Evolutionary conservation across 2,797 vertebrate species (phyloP), one percentile per base, ranked within the genome.

Genomic region (Scarus forsteni): DNA sequence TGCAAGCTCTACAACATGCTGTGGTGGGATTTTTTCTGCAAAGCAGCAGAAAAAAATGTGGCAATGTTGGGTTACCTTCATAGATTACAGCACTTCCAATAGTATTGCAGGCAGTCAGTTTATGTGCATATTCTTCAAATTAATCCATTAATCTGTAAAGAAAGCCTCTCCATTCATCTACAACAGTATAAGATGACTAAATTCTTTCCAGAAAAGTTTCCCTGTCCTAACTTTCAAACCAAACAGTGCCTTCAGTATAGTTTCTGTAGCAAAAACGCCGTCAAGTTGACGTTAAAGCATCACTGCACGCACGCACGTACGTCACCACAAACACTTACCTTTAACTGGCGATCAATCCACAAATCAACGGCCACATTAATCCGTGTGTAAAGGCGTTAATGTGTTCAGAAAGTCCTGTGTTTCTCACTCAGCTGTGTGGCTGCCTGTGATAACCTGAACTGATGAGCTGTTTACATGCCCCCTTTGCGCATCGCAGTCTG

Each of bases 291-390:
- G 13, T 10, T 10, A 39, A 18, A 48, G n/a, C 44, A 56, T 46
- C 11, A 50, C 38, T 0, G 27, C n/a, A 38, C 27, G 27, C 16
- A 18, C 14, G n/a, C 34, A 40, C 53, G 9, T 1, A 68, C 60
- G 50, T 54, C 42, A 27, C 3, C 49, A 57, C 27, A 70, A 71
- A 77, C 57, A 39, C 89, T 56, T 93, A 95, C 94, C 93, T 94
- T 90, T 69, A 89, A 18, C 48, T 80, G 75, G 46, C 66, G 86
- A 88, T 81, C 65, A 75, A 67, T 91, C 57, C 88, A 70, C 73
- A 69, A 53, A 69, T 66, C 66, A 80, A 79, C 40, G 71, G 64
- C 63, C 73, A 65, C 89, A 93, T 94, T 78, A 92, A 93, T 94
- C 93, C 91, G 42, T 40, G 43, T 70, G 73, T 45, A 34, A 73